phyloP scores from a whole-genome alignment of 2,113 vertebrate species.

The Gobio gobio region DNA sequence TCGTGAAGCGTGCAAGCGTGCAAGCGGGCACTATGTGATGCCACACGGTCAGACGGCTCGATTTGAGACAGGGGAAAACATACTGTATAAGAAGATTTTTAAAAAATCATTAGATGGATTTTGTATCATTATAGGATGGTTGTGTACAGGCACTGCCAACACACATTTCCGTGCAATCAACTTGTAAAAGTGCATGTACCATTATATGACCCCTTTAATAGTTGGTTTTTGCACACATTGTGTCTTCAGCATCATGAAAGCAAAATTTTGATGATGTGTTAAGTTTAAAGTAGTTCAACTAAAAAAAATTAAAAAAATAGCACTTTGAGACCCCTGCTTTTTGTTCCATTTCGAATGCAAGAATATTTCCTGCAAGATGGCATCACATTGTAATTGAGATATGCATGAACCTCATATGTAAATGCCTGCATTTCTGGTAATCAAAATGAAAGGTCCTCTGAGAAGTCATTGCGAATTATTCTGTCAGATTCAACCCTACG shows the following conservation, averaged over 20 bases:
- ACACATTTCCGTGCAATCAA: too few relatives aligned
- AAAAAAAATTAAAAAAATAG: too few relatives aligned
- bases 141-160: too few relatives aligned
- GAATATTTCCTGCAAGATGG: background rate
- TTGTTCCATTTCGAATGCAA: background rate
- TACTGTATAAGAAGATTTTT: too few relatives aligned
- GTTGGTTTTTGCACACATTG: background rate
- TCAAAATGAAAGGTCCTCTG: slow-evolving; percentile 1
- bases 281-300: background rate
- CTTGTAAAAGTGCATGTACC: too few relatives aligned
- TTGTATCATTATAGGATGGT: too few relatives aligned
- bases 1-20: too few relatives aligned
- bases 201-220: too few relatives aligned
- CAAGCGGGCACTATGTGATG: too few relatives aligned
- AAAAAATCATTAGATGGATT: too few relatives aligned
- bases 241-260: background rate
- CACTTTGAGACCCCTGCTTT: background rate
- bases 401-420: background rate
- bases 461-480: slow-evolving; percentile 17
- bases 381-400: background rate
- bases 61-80: too few relatives aligned
- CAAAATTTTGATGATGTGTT: background rate
- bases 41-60: too few relatives aligned
- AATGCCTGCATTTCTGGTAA: slow-evolving; percentile 15
- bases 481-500: slow-evolving; percentile 13